Percentiles rank a stretch among this genome's conserved stretches.
These are phyloP conservation scores for Oligia fasciuncula DNA, from an alignment of 2,888 invertebrate species.

Conservation along the genomic window DNA sequence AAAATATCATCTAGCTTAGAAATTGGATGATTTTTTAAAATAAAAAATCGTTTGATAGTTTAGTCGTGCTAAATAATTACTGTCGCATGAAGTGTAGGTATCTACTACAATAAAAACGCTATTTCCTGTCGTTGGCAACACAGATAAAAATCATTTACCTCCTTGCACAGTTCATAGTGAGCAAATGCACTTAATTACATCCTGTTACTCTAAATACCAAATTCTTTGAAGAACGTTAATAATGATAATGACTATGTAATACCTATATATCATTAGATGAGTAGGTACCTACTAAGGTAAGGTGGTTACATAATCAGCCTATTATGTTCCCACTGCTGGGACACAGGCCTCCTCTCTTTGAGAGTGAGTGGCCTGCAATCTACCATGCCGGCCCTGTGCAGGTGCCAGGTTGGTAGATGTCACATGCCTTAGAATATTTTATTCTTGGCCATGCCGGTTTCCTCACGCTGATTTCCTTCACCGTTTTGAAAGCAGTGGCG, in stretches of 20 bases:
- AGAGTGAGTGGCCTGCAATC: not conserved
- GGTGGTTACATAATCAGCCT: not conserved
- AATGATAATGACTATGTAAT: not conserved
- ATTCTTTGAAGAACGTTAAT: conserved; percentile 22
- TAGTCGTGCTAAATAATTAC: conserved; percentile 10
- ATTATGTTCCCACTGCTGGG: not conserved
- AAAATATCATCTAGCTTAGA: not conserved
- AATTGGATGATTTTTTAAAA: not conserved
- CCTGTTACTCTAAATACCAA: conserved; percentile 65
- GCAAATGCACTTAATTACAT: conserved; percentile 71
- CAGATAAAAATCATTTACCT: conserved; percentile 44
- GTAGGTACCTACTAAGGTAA: too few species aligned
- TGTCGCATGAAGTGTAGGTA: conserved; percentile 9
- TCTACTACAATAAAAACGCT: conserved; percentile 9
- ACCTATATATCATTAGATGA: too few species aligned
- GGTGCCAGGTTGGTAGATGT: not conserved
- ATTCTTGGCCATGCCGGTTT: not conserved
- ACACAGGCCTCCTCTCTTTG: not conserved
- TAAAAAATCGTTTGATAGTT: too few species aligned
- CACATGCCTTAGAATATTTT: not conserved
- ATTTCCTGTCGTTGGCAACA: conserved; percentile 47
- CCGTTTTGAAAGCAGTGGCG: not conserved
- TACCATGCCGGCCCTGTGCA: not conserved
- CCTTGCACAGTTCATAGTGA: conserved; percentile 20
- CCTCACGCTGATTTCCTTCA: not conserved